phyloP scores from a whole-genome alignment of 2,888 invertebrate genomes.

The Chirona hameri region DNA sequence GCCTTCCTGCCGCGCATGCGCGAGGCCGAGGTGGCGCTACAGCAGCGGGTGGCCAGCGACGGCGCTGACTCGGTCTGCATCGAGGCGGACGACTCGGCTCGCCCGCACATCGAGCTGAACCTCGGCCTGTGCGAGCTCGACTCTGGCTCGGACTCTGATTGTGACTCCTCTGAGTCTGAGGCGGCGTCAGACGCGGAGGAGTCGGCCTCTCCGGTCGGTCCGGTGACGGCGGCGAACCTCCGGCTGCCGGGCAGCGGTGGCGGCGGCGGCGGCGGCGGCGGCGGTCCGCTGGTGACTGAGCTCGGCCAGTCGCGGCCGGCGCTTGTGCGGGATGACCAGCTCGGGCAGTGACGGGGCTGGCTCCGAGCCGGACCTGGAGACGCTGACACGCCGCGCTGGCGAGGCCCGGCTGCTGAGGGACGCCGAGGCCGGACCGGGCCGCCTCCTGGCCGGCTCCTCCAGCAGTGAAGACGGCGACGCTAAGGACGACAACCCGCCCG shows the following conservation, averaged over 20 bases:
- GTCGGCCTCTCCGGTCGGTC: not conserved
- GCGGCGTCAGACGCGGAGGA: not conserved
- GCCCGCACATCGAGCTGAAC: conserved; percentile 9
- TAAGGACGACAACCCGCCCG: not conserved
- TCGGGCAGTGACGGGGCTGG: not conserved
- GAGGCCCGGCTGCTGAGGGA: not conserved
- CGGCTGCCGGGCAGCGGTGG: not conserved
- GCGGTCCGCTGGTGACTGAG: not conserved
- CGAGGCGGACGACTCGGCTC: not conserved
- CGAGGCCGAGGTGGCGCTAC: not conserved
- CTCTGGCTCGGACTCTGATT: not conserved
- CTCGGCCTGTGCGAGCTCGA: not conserved
- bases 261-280: not conserved
- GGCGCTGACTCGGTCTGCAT: conserved; percentile 13
- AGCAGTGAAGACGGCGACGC: not conserved
- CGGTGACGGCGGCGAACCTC: not conserved
- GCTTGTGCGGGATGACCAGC: not conserved
- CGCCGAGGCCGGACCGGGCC: not conserved
- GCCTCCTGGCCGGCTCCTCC: not conserved
- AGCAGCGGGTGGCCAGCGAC: not conserved
- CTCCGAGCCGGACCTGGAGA: conserved; percentile 10
- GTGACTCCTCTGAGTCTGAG: not conserved
- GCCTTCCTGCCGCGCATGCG: conserved; percentile 7
- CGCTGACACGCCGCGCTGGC: not conserved
- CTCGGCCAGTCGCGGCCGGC: not conserved